A percentile compares a stretch with the other conserved stretches of the same genome.
Conservation (phyloP, 2,888 invertebrate species). For the Chymomyza caudatula region DNA sequence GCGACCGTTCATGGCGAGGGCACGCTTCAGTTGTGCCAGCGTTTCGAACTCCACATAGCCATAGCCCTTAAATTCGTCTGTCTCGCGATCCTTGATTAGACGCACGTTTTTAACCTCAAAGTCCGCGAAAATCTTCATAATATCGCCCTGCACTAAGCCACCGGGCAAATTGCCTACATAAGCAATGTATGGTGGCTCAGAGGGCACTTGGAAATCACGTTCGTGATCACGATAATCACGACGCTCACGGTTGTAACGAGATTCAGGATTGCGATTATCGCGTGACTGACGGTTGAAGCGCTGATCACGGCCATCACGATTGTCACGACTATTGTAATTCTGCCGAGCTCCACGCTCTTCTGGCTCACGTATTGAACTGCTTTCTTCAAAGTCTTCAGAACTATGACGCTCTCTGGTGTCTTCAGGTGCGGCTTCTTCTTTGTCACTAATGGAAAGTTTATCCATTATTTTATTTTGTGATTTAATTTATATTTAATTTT, state of each 20-base stretch:
- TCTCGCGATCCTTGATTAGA: constrained; percentile 95
- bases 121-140: constrained; percentile 88
- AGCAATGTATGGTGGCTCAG: constrained; percentile 94
- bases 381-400: not conserved
- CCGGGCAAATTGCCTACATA: constrained; percentile 96
- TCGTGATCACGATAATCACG: constrained; percentile 50
- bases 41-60: constrained; percentile 98
- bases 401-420: not conserved
- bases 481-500: not conserved
- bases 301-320: not conserved
- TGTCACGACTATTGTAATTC: constrained; percentile 22
- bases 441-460: not conserved
- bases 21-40: constrained; percentile 86
- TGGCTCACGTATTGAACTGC: constrained; percentile 3
- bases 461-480: not conserved
- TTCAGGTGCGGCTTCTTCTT: not conserved
- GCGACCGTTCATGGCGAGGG: constrained; percentile 88
- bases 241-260: constrained; percentile 32
- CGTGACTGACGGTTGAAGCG: constrained; percentile 16
- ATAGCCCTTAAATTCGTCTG: constrained; percentile 97
- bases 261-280: constrained; percentile 48
- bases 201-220: constrained; percentile 86
- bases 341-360: constrained; percentile 6
- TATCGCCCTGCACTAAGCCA: constrained; percentile 94
- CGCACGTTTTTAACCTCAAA: constrained; percentile 88